Conservation (phyloP, 2,797 vertebrate genomes). For the Semotilus atromaculatus region DNA sequence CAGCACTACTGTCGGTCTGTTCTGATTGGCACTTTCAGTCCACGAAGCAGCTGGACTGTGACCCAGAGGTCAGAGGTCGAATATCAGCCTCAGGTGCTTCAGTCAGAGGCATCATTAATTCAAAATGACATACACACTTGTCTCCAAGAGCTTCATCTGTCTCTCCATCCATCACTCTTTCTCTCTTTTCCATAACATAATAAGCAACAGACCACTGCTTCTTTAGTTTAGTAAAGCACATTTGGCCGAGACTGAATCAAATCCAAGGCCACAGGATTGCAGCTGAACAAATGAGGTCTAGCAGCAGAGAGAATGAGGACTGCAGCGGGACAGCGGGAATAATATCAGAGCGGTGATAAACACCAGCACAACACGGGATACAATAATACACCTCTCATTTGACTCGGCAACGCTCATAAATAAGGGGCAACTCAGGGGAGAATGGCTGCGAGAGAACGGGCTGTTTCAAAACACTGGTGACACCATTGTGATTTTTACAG, state of each 20-base stretch:
- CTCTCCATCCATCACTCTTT: neutral
- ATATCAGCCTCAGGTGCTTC: slow-evolving; percentile 15
- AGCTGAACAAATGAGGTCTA: slow-evolving; percentile 26
- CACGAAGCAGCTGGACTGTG: slow-evolving; percentile 8
- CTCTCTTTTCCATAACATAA: too few relatives aligned
- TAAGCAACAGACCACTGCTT: neutral
- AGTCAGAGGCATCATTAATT: slow-evolving; percentile 32
- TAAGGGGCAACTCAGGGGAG: slow-evolving; percentile 20
- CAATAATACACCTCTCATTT: slow-evolving; percentile 37
- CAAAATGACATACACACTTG: slow-evolving; percentile 9
- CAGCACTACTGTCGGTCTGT: neutral
- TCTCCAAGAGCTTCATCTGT: neutral
- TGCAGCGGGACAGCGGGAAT: neutral
- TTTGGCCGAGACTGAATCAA: slow-evolving; percentile 14
- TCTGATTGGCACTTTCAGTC: slow-evolving; percentile 15
- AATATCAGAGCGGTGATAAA: slow-evolving; percentile 20
- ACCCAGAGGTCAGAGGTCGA: slow-evolving; percentile 18
- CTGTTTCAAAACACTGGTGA: slow-evolving; percentile 8
- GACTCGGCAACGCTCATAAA: slow-evolving; percentile 21
- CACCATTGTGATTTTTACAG: slow-evolving; percentile 28
- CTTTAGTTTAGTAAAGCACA: slow-evolving; percentile 20
- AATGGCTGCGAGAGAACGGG: neutral
- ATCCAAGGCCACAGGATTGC: slow-evolving; percentile 27
- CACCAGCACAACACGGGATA: slow-evolving; percentile 22
- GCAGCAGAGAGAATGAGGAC: slow-evolving; percentile 10